Base-by-base conservation (phyloP, 2,113 vertebrate genomes). In the Sorex fumeus region DNA sequence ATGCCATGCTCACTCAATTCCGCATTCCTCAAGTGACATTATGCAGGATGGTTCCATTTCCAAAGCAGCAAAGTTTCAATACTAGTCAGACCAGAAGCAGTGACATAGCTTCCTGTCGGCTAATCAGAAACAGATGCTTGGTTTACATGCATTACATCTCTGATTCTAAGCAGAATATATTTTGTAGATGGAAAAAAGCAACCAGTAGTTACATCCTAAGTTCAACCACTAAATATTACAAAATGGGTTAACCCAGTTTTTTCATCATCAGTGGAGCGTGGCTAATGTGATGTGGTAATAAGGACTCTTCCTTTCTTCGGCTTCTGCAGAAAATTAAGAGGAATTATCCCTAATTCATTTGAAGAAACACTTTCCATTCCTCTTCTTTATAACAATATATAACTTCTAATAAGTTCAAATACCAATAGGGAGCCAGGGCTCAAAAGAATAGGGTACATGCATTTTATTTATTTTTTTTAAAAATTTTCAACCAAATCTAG, bases 381-480 rank as follows among this genome's bases (percentile, higher is more conserved):
- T 91, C 25, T 91, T 72, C n/a, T 53, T 71, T 34, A 67, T 86
- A 86, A 57, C 18, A 94, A 88, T 30, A 87, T 50, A 93, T 15
- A 96, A 23, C n/a, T 90, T 30, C 16, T 13, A 81, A 87, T 9
- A 90, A 2, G 91, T 66, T 93, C 40, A 45, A 91, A 91, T 83
- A 70, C 9, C 45, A 88, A 25, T 2, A 75, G 36, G 18, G 57
- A 19, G 57, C 21, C 57, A 60, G 57, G 19, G 57, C 57, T 60
- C 57, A 60, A 60, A 60, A 7, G 8, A 3, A 60, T 23, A 21
- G 57, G 57, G 57, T 16, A 19, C 21, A 60, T 60, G 19, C 57
- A 2, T 50, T 50, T 50, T 50, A 12, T 50, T 13, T 50, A 12
- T 50, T 50, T 40, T 40, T 40, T 40, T 40, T 40, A 4, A 4